These are phyloP conservation scores for Hylomyscus alleni DNA, from an alignment of 2,797 vertebrate species.

Conservation along the genomic window DNA sequence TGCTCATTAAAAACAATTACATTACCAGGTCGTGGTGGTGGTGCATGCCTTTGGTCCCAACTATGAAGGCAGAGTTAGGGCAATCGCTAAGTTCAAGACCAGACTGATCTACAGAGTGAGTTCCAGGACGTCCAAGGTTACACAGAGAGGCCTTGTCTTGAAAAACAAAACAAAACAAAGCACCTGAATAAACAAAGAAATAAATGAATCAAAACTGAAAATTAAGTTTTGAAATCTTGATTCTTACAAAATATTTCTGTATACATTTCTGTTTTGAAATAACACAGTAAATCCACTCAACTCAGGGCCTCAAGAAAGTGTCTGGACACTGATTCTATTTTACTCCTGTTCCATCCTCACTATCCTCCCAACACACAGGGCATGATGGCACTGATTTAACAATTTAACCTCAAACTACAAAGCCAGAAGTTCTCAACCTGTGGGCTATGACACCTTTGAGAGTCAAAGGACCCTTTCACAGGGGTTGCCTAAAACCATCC, in stretches of 20 bases:
- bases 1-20: background rate
- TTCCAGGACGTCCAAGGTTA: background rate
- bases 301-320: background rate
- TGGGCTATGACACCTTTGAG: background rate
- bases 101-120: background rate
- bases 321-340: background rate
- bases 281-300: background rate
- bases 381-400: background rate
- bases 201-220: background rate
- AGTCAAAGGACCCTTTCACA: background rate
- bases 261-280: background rate
- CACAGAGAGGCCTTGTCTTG: background rate
- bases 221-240: background rate
- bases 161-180: background rate
- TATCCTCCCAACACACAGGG: background rate
- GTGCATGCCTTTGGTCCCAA: background rate
- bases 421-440: background rate
- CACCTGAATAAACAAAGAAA: background rate
- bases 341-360: accelerated
- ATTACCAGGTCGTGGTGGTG: background rate
- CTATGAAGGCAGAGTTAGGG: background rate
- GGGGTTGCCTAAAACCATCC: background rate
- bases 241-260: background rate
- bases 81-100: background rate
- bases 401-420: background rate